A percentile compares a stretch with the other conserved stretches of the same genome.
These are phyloP conservation scores for Chaunax sp. DNA, from an alignment of 2,797 vertebrate species.

Conservation along the genomic window DNA sequence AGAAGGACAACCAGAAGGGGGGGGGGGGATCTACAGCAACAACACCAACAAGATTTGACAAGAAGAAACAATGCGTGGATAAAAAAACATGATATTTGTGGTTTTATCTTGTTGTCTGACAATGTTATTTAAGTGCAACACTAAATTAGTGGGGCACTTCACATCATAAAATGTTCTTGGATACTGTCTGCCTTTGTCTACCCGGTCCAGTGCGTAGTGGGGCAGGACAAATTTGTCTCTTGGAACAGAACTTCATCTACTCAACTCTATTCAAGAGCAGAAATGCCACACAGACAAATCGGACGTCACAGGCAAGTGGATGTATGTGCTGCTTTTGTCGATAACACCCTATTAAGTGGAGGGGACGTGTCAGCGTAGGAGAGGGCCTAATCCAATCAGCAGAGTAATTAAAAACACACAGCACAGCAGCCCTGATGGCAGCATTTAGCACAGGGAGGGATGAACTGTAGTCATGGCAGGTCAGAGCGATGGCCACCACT, in stretches of 20 bases:
- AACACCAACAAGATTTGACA: too few relatives aligned
- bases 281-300: conserved; percentile 53
- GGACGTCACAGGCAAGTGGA: conserved; percentile 54
- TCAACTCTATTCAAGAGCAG: conserved; percentile 37
- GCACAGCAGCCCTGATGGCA: conserved; percentile 68
- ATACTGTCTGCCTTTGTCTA: too few relatives aligned
- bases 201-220: neutral
- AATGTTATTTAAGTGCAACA: too few relatives aligned
- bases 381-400: conserved; percentile 69
- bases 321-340: conserved; percentile 58
- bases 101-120: too few relatives aligned
- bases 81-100: too few relatives aligned
- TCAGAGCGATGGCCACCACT: conserved; percentile 14
- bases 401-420: conserved; percentile 75
- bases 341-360: conserved; percentile 68
- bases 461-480: conserved; percentile 19
- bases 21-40: too few relatives aligned
- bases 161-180: too few relatives aligned
- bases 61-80: too few relatives aligned
- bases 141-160: too few relatives aligned
- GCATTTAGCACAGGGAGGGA: conserved; percentile 53
- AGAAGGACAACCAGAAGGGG: too few relatives aligned
- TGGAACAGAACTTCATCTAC: conserved; percentile 33
- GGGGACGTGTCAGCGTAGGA: conserved; percentile 65
- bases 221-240: conserved; percentile 23